Percentiles rank a stretch among this genome's conserved stretches.
Conservation (phyloP, 1,140 invertebrate genomes). For the Asbolus verrucosus region DNA sequence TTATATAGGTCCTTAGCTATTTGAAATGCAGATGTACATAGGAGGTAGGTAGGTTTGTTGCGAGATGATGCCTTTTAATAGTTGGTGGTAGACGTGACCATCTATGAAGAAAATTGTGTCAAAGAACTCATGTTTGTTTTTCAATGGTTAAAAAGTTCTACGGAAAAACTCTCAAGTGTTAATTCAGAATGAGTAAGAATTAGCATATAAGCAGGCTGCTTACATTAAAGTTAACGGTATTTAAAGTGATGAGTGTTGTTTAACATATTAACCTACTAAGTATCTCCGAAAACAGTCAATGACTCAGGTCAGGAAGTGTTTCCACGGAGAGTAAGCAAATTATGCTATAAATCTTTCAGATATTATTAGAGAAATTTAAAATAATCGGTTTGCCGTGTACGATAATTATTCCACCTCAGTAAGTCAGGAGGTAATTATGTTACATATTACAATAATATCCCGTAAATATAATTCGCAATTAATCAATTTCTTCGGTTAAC, state of each 20-base stretch:
- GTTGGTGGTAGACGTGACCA: not conserved
- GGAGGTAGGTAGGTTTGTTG: constrained; percentile 9
- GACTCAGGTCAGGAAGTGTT: not conserved
- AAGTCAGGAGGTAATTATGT: no score
- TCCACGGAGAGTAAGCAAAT: not conserved
- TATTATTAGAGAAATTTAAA: constrained; percentile 8
- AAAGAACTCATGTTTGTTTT: not conserved
- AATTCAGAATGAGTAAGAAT: constrained; percentile 1
- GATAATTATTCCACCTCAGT: no score
- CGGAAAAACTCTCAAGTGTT: not conserved
- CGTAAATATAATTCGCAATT: no score
- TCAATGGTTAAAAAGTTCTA: not conserved
- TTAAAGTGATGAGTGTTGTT: constrained; percentile 34
- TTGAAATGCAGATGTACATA: constrained; percentile 11
- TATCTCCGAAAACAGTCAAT: constrained; percentile 22
- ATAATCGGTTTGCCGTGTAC: not conserved
- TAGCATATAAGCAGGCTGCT: constrained; percentile 6
- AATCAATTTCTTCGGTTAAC: no score
- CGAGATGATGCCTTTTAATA: not conserved
- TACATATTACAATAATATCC: no score
- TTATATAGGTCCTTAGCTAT: not conserved
- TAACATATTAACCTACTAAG: constrained; percentile 32
- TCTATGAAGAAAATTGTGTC: no score
- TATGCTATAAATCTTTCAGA: no score
- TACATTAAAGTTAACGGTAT: constrained; percentile 30